Evolutionary conservation across 2,113 vertebrate species (phyloP).

Genomic region (Protobothrops mucrosquamatus): DNA sequence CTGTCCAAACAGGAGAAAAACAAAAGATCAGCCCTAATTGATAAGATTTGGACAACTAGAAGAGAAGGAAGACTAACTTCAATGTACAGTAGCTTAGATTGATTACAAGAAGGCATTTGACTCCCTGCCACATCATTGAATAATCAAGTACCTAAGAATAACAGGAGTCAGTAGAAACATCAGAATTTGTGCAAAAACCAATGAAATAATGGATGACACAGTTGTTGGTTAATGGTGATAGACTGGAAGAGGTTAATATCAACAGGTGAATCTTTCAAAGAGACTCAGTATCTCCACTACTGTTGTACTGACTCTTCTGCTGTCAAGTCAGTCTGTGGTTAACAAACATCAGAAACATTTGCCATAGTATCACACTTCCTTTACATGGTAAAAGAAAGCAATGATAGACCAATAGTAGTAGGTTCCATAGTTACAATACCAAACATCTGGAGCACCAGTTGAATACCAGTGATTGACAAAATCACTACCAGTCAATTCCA

Average conservation of each 20-base stretch:
- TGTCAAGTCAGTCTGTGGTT: not conserved
- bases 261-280: not conserved
- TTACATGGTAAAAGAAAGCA: not conserved
- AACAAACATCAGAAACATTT: not conserved
- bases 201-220: not conserved
- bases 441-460: not conserved
- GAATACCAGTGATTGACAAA: not conserved
- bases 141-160: not conserved
- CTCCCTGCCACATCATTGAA: not conserved
- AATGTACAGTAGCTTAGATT: not conserved
- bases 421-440: not conserved
- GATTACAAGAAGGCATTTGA: not conserved
- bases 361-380: not conserved
- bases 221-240: not conserved
- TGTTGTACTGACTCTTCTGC: not conserved
- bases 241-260: not conserved
- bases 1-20: not conserved
- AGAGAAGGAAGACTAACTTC: not conserved
- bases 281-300: not conserved
- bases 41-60: not conserved
- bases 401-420: not conserved
- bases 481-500: not conserved
- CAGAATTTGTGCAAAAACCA: not conserved
- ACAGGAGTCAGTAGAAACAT: not conserved
- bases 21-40: not conserved